Evolutionary conservation across 2,888 invertebrate species (phyloP), one percentile per base, ranked within the genome.

Genomic region (Lysandra bellargus): DNA sequence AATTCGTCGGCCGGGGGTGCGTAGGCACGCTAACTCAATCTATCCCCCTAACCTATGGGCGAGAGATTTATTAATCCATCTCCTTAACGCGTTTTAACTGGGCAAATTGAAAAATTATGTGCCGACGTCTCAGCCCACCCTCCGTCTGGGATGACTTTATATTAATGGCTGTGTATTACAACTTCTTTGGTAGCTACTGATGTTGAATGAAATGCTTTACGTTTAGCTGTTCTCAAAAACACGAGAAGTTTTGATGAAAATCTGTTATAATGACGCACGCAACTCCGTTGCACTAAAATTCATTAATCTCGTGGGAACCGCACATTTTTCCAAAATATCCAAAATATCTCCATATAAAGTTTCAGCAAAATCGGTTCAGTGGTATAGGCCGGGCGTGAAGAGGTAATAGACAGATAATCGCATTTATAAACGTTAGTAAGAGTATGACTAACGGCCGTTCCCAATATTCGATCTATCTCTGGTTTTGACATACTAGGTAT

Each of bases 61-160:
- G 86, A 86, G 88, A 91, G 92, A 94, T 94, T 93, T 93, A 93
- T 93, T 92, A 92, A 94, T 93, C 93, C 91, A 92, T 92, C 93
- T 90, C 89, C 89, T 91, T 89, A 92, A 91, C 90, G 89, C 88
- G 87, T 86, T 87, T 91, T 91, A 91, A 91, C 90, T 88, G 90
- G 87, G 88, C 88, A 90, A 91, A 91, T 91, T 91, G 91, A 91
- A 91, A 91, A 91, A 91, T 91, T 91, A 91, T 91, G 91, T 90
- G 91, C 84, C 87, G 89, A 90, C 89, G 84, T 86, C 88, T 87
- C 85, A 84, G 85, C 85, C 81, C 82, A 82, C 82, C 82, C 87
- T 84, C 84, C 84, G 81, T 81, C 79, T 79, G 81, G 77, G 80
- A 79, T 78, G 76, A 57, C 76, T 76, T 75, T 76, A 49, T 75